Base-by-base conservation (phyloP, 1,140 invertebrate species). In the Schmidtea mediterranea region DNA sequence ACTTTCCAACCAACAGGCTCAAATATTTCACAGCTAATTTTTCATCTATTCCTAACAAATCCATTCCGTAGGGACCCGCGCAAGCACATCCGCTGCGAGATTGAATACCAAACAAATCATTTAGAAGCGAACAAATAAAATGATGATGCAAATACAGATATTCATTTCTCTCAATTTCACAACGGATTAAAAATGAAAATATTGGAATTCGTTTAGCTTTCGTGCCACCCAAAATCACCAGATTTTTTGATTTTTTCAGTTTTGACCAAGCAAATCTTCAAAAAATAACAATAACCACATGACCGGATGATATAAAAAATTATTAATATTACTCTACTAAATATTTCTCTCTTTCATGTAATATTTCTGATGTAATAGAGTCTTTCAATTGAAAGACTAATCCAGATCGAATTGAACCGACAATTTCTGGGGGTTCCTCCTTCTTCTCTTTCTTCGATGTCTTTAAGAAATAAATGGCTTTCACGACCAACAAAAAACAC, bases 91-190 rank as follows among this genome's bases (percentile, higher is more conserved):
- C 80, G 8, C 79, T 78, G 54, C 82, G 69, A 0, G 78, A 77
- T 64, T 87, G 82, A 37, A 89, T 80, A 0, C 83, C 83, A 59
- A 83, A 87, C 9, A 89, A 72, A 58, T 89, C 83, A 57, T 87
- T 89, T 2, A 89, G 69, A 1, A 87, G 69, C 1, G 79, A 76
- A 55, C 76, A 77, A 0, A 86, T 74, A 62, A 81, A 87, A 62
- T 86, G 86, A 58, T 86, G 79, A 63, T 89, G 83, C 0, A 87
- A 72, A 58, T 78, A 83, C 1, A 75, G 45, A 15, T 56, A 55
- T 9, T 48, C 53, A 10, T 47, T 24, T 0, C 26, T 32, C 10
- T 3, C 26, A 32, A 32, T 32, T 32, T 32, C 26, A 3, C 84
- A 78, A 48, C 76, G 72, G 26, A 89, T 75, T 62, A 86, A 71